Evolutionary conservation across 2,113 vertebrate species (phyloP).

Genomic region (Ictalurus furcatus): DNA sequence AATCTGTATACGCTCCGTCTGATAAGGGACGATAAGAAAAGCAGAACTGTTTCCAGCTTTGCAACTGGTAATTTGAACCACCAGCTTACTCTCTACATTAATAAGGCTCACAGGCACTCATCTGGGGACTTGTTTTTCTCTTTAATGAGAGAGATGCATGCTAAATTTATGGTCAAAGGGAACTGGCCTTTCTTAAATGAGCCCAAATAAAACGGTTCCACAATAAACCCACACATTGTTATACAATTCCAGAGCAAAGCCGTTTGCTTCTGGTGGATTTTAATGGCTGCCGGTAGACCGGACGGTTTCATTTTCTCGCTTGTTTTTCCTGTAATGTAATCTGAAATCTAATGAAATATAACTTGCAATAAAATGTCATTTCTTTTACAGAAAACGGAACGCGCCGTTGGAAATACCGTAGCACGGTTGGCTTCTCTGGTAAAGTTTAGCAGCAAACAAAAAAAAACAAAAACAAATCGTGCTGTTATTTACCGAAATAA

Average conservation of each 20-base stretch:
- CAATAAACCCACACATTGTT: not conserved
- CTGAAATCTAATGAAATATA: too few relatives aligned
- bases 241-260: not conserved
- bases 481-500: not conserved
- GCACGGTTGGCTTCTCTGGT: not conserved
- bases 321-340: not conserved
- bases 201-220: not conserved
- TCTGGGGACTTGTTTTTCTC: conserved; percentile 25
- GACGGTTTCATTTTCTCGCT: not conserved
- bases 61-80: not conserved
- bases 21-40: not conserved
- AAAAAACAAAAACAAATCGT: not conserved
- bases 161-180: conserved; percentile 7
- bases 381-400: not conserved
- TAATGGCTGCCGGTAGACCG: not conserved
- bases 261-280: not conserved
- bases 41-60: not conserved
- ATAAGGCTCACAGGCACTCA: conserved; percentile 9
- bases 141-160: conserved; percentile 23
- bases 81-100: not conserved
- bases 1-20: not conserved
- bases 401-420: not conserved
- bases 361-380: not conserved
- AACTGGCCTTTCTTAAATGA: conserved; percentile 18
- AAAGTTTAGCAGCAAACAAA: not conserved